phyloP scores from a whole-genome alignment of 1,140 invertebrate genomes.

The Caerostris darwini region DNA sequence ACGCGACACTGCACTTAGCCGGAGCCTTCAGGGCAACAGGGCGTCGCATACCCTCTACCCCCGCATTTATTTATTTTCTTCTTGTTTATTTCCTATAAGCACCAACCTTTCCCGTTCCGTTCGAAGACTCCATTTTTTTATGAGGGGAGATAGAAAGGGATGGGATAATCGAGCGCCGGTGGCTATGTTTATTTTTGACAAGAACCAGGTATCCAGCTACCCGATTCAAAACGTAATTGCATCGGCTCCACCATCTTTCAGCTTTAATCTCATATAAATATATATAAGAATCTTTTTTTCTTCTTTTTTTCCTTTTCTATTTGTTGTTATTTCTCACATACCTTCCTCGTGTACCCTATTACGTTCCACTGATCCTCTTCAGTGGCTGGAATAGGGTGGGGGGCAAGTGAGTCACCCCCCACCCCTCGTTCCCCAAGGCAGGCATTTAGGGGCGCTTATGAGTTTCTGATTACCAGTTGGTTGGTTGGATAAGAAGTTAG shows the following conservation, averaged over 20 bases:
- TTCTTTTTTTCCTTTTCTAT: background rate
- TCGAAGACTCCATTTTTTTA: background rate
- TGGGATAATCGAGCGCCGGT: constrained; percentile 19
- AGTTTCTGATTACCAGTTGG: constrained; percentile 39
- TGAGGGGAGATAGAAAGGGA: background rate
- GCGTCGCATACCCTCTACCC: background rate
- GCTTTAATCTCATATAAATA: constrained; percentile 32
- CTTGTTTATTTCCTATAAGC: background rate
- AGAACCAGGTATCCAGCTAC: constrained; percentile 12
- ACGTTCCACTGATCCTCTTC: constrained; percentile 4
- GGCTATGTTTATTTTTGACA: background rate
- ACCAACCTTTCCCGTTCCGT: background rate
- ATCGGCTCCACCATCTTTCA: background rate
- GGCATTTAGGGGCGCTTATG: constrained; percentile 21
- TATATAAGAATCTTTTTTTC: background rate
- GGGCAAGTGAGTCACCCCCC: background rate
- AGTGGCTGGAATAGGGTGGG: background rate
- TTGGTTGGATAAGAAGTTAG: background rate
- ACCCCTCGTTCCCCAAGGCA: background rate
- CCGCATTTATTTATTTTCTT: background rate
- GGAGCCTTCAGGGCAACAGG: background rate
- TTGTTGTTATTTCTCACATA: background rate
- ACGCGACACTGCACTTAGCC: background rate
- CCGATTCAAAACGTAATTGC: constrained; percentile 33
- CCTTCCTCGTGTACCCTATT: background rate